These are phyloP conservation scores for Myripristis jacobus DNA, from an alignment of 2,797 vertebrate genomes.

Conservation along the genomic window DNA sequence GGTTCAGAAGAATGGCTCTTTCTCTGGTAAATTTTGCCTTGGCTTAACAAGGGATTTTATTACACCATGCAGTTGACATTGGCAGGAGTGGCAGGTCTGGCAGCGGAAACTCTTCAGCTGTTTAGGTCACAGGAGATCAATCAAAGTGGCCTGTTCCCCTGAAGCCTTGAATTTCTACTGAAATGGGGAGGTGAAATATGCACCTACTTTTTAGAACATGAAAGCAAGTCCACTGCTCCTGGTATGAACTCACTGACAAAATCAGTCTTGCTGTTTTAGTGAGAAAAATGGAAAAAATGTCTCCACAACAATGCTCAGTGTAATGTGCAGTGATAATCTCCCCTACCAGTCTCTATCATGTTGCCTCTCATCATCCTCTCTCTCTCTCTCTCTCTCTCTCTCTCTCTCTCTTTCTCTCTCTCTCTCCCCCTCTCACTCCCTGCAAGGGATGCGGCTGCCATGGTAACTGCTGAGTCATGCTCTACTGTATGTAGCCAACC, in stretches of 20 bases:
- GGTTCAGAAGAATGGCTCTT: conserved; percentile 82
- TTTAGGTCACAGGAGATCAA: conserved; percentile 82
- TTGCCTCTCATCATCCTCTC: conserved; percentile 37
- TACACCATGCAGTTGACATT: conserved; percentile 84
- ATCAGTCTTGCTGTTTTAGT: conserved; percentile 20
- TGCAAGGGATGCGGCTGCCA: conserved; percentile 77
- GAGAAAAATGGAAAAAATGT: conserved; percentile 35
- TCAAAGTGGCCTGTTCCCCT: conserved; percentile 74
- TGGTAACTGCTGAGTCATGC: conserved; percentile 85
- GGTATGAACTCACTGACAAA: not conserved
- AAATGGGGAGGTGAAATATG: conserved; percentile 45
- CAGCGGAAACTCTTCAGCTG: conserved; percentile 76
- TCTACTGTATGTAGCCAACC: conserved; percentile 37
- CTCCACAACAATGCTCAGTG: conserved; percentile 20
- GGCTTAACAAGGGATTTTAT: conserved; percentile 85
- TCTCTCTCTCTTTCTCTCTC: too few species aligned
- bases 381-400: too few species aligned
- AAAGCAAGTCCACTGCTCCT: conserved; percentile 35
- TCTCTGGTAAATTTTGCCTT: conserved; percentile 82
- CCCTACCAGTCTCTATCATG: conserved; percentile 17
- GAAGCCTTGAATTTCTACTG: conserved; percentile 60
- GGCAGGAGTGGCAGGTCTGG: conserved; percentile 81
- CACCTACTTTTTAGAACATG: conserved; percentile 53
- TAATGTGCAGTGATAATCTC: conserved; percentile 14
- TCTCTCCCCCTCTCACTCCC: too few species aligned